phyloP scores from a whole-genome alignment of 2,113 vertebrate genomes.

The Puntigrus tetrazona region DNA sequence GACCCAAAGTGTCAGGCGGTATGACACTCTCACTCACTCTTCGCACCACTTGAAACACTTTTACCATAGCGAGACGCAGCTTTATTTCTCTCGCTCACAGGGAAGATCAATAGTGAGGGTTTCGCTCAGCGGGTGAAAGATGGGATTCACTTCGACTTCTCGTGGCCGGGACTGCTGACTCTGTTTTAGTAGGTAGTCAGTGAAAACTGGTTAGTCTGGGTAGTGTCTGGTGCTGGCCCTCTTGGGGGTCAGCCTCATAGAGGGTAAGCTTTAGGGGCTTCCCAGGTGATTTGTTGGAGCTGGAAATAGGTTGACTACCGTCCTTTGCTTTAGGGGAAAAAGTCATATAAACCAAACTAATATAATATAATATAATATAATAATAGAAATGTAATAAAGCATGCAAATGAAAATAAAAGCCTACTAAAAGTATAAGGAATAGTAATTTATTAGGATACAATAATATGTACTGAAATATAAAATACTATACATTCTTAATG shows the following conservation, averaged over 20 bases:
- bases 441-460: too few species aligned
- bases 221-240: not conserved
- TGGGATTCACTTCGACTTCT: not conserved
- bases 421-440: too few species aligned
- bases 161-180: not conserved
- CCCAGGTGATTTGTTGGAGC: not conserved
- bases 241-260: not conserved
- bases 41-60: not conserved
- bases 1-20: not conserved
- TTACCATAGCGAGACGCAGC: not conserved
- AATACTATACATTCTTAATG: too few species aligned
- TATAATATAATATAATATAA: too few species aligned
- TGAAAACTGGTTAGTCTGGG: not conserved
- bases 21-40: not conserved
- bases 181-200: not conserved
- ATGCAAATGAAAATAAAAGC: too few species aligned
- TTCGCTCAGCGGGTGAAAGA: not conserved
- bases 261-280: not conserved
- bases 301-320: not conserved
- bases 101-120: not conserved
- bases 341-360: too few species aligned
- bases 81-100: not conserved
- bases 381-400: too few species aligned
- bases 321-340: not conserved
- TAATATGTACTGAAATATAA: too few species aligned